Conservation (phyloP, 2,888 invertebrate species). For the Pterobdella sp. region DNA sequence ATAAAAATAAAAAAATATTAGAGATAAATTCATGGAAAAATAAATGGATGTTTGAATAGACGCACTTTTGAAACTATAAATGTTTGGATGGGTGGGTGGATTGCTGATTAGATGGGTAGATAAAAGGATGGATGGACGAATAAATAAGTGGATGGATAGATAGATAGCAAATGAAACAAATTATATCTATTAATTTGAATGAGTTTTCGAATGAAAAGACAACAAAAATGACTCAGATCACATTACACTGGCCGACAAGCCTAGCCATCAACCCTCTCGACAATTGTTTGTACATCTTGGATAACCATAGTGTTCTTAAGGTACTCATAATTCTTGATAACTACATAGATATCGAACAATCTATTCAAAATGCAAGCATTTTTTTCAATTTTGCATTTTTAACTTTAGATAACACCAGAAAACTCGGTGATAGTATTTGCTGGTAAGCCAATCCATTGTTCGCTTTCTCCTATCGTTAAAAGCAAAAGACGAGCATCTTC, state of each 20-base stretch:
- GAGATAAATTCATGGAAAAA: background rate
- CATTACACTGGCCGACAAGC: slow-evolving; percentile 93
- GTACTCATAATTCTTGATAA: background rate
- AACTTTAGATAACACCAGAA: slow-evolving; percentile 65
- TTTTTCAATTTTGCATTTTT: background rate
- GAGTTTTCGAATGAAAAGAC: too few species aligned
- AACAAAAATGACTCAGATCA: slow-evolving; percentile 68
- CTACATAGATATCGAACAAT: background rate
- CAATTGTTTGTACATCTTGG: slow-evolving; percentile 87
- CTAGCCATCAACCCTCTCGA: slow-evolving; percentile 86
- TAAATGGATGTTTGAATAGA: background rate
- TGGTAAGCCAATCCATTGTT: slow-evolving; percentile 87
- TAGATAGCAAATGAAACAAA: background rate
- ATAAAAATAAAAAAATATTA: background rate
- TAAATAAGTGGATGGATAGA: background rate
- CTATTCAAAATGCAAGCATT: background rate
- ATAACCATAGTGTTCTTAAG: slow-evolving; percentile 75
- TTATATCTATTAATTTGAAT: background rate
- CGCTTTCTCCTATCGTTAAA: background rate
- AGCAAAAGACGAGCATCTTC: background rate
- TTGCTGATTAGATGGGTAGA: background rate
- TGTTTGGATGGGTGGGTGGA: background rate
- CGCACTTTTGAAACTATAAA: background rate
- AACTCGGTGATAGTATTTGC: slow-evolving; percentile 78
- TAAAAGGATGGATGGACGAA: background rate